Base-by-base conservation (phyloP, 2,797 vertebrate genomes). In the Coccyzus lansbergi region DNA sequence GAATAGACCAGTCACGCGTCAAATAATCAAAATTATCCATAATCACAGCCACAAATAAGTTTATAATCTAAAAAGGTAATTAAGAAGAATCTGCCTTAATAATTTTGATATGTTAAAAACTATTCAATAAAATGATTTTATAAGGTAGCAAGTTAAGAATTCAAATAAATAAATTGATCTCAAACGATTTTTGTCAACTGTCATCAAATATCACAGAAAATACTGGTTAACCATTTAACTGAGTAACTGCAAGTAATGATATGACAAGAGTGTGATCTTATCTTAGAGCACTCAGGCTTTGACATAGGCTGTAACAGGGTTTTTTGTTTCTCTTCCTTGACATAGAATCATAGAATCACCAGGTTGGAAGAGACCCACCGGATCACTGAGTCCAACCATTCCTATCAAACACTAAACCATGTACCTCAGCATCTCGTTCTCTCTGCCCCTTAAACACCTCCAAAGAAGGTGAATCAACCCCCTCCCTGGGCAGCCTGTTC, bases 11-110 rank as follows among this genome's bases (percentile, higher is more conserved):
- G 97, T 99, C 99, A 74, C 99, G 99, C 21, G 99, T 99, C 77
- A 99, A 97, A 97, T 99, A 99, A 98, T 99, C 99, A 98, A 99
- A 99, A 96, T 99, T 99, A 98, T 99, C 99, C 99, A 99, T 99
- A 98, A 99, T 99, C 97, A 99, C 99, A 15, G 99, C 99, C 95
- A 99, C 99, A 97, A 99, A 99, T 86, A 99, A 98, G 93, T 99
- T 99, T 94, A 99, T 99, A 96, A 99, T 99, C 99, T 99, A 88
- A 72, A 96, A 90, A 83, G 69, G 40, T 48, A 70, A 96, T 79
- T 44, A 44, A 88, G 20, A 91, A 83, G 9, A 16, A 90, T 40
- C 28, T 68, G 28, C 15, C 15, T 72, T 81, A 53, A 71, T 76
- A 63, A 59, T 84, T 87, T 71, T 59, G 16, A 62, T 8, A 44